Evolutionary conservation across 2,888 invertebrate species (phyloP), one percentile per base, ranked within the genome.

Genomic region (Andricus quercusramuli): DNA sequence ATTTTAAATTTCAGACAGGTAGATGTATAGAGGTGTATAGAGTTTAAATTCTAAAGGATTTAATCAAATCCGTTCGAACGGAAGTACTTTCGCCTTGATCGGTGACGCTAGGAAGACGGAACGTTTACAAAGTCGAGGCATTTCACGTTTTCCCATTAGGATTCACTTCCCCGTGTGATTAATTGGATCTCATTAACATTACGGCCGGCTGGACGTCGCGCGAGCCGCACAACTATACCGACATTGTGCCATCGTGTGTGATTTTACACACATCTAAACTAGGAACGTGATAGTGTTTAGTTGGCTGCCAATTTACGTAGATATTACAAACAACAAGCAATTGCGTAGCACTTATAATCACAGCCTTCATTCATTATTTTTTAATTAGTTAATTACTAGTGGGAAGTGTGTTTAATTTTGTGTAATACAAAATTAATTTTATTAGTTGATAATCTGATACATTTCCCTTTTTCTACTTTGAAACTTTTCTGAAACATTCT

Each of bases 111-210:
- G 29, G 25, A 68, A 79, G 62, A 47, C 66, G 20, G 37, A 59
- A 62, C 67, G 56, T 59, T 51, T 59, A 37, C 76, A 41, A 44
- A 64, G 56, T 74, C 51, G 78, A 62, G 79, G 85, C 84, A 85
- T 89, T 87, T 89, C 85, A 88, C 83, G 84, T 82, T 86, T 85
- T 83, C 85, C 85, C 85, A 85, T 88, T 87, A 86, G 85, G 87
- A 90, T 89, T 88, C 90, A 85, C 88, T 86, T 88, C 86, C 83
- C 85, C 83, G 83, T 56, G 84, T 89, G 88, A 90, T 90, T 90
- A 90, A 90, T 90, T 84, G 87, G 80, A 64, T 65, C 88, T 88
- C 88, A 85, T 89, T 89, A 89, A 88, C 87, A 85, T 85, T 80
- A 79, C 80, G 74, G 51, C 32, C 74, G 74, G 32, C 51, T 74